These are phyloP conservation scores for Homalodisca vitripennis DNA, from an alignment of 1,140 invertebrate species.

Conservation along the genomic window DNA sequence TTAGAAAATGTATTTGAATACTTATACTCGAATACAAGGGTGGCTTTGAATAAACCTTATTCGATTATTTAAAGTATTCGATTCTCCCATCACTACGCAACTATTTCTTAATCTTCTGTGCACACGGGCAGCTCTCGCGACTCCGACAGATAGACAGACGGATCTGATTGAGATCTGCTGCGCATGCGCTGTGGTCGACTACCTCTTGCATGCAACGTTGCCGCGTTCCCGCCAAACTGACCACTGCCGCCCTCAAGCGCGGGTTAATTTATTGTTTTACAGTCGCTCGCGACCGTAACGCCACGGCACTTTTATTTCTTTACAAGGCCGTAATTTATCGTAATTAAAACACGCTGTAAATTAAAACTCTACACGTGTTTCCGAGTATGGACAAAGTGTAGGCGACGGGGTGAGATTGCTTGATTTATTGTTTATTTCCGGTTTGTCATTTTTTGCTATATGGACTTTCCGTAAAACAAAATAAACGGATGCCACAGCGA, in stretches of 20 bases:
- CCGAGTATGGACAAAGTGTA: background rate
- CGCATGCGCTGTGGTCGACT: conserved; percentile 1
- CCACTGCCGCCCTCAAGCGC: too few relatives aligned
- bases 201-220: background rate
- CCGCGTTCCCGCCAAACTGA: background rate
- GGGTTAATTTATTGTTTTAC: conserved; percentile 5
- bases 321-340: conserved; percentile 9
- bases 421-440: background rate
- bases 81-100: too few relatives aligned
- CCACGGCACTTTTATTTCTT: conserved; percentile 5
- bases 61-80: too few relatives aligned
- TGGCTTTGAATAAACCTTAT: too few relatives aligned
- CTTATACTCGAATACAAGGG: too few relatives aligned
- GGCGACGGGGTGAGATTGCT: too few relatives aligned
- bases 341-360: conserved; percentile 15
- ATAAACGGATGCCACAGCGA: too few relatives aligned
- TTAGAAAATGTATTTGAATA: too few relatives aligned
- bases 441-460: conserved; percentile 5
- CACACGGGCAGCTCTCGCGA: too few relatives aligned
- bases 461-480: too few relatives aligned
- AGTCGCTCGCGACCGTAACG: background rate
- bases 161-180: conserved; percentile 1
- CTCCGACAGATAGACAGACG: conserved; percentile 10
- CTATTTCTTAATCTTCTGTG: too few relatives aligned
- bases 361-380: background rate